Evolutionary conservation across 1,140 invertebrate species (phyloP), one percentile per base, ranked within the genome.

Genomic region (Ruditapes philippinarum): DNA sequence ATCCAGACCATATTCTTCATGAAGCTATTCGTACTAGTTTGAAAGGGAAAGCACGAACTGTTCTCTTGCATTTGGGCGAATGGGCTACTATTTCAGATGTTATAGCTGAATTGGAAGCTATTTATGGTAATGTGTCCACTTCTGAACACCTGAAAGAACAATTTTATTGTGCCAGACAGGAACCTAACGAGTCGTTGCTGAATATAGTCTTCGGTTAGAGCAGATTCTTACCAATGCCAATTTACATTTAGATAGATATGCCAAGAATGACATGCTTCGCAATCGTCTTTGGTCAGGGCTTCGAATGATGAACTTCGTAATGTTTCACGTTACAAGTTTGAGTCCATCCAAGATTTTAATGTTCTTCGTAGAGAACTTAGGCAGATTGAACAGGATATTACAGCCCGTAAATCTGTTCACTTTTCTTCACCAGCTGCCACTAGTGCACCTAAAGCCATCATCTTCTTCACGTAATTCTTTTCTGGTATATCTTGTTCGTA

Each of bases 221-320:
- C 9, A 22, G 36, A 4, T 70, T 31, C 31, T 70, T 4, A 36
- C 65, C 5, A 40, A 36, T 33, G 28, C 65, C 28, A 70, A 28
- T 28, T 25, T 70, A 17, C n/a, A 70, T 33, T 33, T 70, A 22
- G 65, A 70, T 28, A 4, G n/a, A 3, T 14, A 45, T 45, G 4
- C n/a, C n/a, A 70, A 70, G 31, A 70, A 70, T 28, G n/a, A 70
- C 25, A 70, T 70, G 65, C 31, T 70, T 4, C 65, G 65, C 2
- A 70, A 70, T 70, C 25, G 65, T 70, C 65, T 70, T 33, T 70
- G 65, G 65, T 70, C 65, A 36, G 65, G 25, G 25, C 36, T 9
- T 33, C 9, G 65, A 22, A 70, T 25, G 11, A 70, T 36, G 65
- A 70, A 11, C 36, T 70, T 17, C 9, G 31, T 1, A 70, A 70